Percentiles rank a stretch among this genome's conserved stretches.
phyloP scores from a whole-genome alignment of 2,797 vertebrate genomes.

The Pangasius macronema region DNA sequence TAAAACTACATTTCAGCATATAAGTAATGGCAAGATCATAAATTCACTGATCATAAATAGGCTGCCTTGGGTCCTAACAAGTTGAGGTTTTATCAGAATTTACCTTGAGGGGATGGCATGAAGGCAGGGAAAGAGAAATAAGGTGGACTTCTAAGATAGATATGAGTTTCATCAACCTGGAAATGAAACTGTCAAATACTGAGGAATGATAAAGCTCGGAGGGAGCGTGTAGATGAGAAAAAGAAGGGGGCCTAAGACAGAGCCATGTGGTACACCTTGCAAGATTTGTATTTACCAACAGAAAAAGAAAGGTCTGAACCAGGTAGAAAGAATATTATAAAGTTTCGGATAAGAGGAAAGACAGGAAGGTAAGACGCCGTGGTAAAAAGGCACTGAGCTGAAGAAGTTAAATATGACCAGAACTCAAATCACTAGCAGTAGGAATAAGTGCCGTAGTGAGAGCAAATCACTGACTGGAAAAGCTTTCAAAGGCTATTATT shows the following conservation, averaged over 20 bases:
- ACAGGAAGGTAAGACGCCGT: background rate
- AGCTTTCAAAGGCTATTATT: background rate
- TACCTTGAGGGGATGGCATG: background rate
- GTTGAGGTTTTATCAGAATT: background rate
- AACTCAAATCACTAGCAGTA: background rate
- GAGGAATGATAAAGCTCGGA: background rate
- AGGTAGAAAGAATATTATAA: background rate
- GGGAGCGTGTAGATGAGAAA: background rate
- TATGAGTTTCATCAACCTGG: background rate
- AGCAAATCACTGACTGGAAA: background rate
- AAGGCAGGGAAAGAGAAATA: background rate
- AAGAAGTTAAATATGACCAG: background rate
- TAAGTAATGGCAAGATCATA: background rate
- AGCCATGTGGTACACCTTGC: background rate
- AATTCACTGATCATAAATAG: background rate
- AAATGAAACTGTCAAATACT: background rate
- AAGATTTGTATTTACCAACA: background rate
- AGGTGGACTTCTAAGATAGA: background rate
- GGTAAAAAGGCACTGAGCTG: background rate
- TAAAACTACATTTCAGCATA: background rate
- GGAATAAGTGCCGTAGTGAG: background rate
- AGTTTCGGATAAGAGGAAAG: background rate
- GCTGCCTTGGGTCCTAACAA: background rate
- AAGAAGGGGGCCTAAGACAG: background rate
- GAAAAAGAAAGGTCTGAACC: background rate